These are phyloP conservation scores for Congeria kusceri DNA, from an alignment of 2,888 invertebrate species.

Conservation along the genomic window DNA sequence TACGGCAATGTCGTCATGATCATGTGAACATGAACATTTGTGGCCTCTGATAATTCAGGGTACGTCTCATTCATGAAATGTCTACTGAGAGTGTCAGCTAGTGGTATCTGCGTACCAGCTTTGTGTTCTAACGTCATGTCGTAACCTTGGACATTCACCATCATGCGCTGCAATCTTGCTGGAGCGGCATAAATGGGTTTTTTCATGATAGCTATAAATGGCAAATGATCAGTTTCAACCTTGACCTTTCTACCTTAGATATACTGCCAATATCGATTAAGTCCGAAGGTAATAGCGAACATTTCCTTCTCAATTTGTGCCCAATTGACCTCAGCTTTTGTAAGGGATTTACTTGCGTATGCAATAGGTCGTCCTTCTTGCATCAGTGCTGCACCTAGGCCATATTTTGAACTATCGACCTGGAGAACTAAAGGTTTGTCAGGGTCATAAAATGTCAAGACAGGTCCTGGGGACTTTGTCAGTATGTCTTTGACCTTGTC, in stretches of 20 bases:
- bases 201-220: conserved; percentile 39
- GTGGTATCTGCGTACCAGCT: conserved; percentile 19
- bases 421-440: conserved; percentile 16
- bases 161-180: conserved; percentile 31
- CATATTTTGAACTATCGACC: conserved; percentile 48
- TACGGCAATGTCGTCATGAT: conserved; percentile 41
- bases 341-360: conserved; percentile 59
- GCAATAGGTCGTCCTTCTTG: conserved; percentile 62
- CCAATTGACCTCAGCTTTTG: conserved; percentile 48
- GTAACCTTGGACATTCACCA: conserved; percentile 29
- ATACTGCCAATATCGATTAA: conserved; percentile 52
- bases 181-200: conserved; percentile 26
- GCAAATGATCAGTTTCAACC: conserved; percentile 60
- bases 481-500: conserved; percentile 43
- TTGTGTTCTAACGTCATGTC: conserved; percentile 23
- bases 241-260: conserved; percentile 46
- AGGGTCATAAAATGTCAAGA: not conserved
- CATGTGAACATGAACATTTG: conserved; percentile 51
- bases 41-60: conserved; percentile 39
- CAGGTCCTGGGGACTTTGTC: conserved; percentile 20
- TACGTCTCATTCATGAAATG: conserved; percentile 41
- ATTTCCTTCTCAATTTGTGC: conserved; percentile 63
- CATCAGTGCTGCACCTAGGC: conserved; percentile 58
- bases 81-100: conserved; percentile 30
- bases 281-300: conserved; percentile 48